Evolutionary conservation across 2,888 invertebrate genomes (phyloP).

Genomic region (Stenodera caucasica): DNA sequence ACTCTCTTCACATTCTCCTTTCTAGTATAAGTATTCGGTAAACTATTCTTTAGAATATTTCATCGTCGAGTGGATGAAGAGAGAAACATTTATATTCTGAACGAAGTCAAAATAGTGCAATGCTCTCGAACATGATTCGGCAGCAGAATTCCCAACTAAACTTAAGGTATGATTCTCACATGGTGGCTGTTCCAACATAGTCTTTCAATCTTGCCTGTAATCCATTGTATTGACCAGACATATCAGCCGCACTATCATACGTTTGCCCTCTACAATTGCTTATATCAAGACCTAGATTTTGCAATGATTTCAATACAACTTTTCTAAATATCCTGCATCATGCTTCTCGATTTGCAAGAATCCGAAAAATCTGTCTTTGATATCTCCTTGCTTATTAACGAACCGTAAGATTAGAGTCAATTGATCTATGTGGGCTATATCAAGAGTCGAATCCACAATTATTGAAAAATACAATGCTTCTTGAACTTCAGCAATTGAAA

Average conservation of each 20-base stretch:
- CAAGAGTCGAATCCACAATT: constrained; percentile 45
- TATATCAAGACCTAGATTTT: constrained; percentile 29
- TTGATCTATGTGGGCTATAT: constrained; percentile 43
- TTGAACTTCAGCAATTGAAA: constrained; percentile 27
- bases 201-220: too few species aligned
- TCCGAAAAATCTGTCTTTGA: constrained; percentile 42
- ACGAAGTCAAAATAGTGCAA: too few species aligned
- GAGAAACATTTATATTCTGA: too few species aligned
- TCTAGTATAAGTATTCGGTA: background rate
- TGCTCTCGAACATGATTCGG: too few species aligned
- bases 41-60: too few species aligned
- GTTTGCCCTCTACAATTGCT: constrained; percentile 34
- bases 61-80: too few species aligned
- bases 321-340: constrained; percentile 30
- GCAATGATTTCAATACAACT: constrained; percentile 27
- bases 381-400: constrained; percentile 27
- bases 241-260: constrained; percentile 44
- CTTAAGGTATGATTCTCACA: too few species aligned
- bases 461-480: constrained; percentile 39
- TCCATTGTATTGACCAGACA: too few species aligned
- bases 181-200: too few species aligned
- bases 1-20: constrained; percentile 13
- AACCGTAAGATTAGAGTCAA: constrained; percentile 42
- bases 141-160: too few species aligned
- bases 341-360: constrained; percentile 37